Evolutionary conservation across 2,888 invertebrate genomes (phyloP).

Genomic region (Itoplectis maculator): DNA sequence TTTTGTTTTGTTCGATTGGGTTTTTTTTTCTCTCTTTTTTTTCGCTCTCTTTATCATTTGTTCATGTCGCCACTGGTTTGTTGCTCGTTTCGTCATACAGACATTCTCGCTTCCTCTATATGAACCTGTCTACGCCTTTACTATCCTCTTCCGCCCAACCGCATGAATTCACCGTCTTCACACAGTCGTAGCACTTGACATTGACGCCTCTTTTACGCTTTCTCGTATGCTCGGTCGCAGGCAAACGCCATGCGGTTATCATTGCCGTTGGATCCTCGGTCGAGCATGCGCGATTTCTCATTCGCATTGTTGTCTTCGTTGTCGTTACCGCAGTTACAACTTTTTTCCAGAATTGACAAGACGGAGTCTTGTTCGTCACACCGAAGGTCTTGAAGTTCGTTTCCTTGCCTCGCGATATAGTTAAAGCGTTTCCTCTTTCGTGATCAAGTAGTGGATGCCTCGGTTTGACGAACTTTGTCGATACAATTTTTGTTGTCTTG

Average conservation of each 20-base stretch:
- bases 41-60: constrained; percentile 69
- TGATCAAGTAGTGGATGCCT: constrained; percentile 16
- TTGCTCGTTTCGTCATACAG: constrained; percentile 63
- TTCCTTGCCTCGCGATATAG: background rate
- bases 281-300: constrained; percentile 28
- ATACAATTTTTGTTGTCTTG: constrained; percentile 2
- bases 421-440: background rate
- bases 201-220: constrained; percentile 8
- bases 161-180: constrained; percentile 49
- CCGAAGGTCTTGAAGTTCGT: constrained; percentile 25
- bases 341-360: constrained; percentile 56
- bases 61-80: constrained; percentile 70
- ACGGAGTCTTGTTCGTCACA: constrained; percentile 37
- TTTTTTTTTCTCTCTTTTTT: constrained; percentile 56
- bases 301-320: constrained; percentile 43
- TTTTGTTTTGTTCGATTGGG: constrained; percentile 70
- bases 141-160: constrained; percentile 38
- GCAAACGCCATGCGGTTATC: background rate
- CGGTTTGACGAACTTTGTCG: constrained; percentile 45
- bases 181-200: constrained; percentile 40
- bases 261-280: background rate
- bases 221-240: background rate
- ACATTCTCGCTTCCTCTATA: constrained; percentile 63
- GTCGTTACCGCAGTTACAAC: constrained; percentile 37
- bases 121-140: constrained; percentile 41